Percentiles rank a stretch among this genome's conserved stretches.
Conservation (phyloP, 53 echinoderm and acorn worm genomes). For the Actinopyga echinites region DNA sequence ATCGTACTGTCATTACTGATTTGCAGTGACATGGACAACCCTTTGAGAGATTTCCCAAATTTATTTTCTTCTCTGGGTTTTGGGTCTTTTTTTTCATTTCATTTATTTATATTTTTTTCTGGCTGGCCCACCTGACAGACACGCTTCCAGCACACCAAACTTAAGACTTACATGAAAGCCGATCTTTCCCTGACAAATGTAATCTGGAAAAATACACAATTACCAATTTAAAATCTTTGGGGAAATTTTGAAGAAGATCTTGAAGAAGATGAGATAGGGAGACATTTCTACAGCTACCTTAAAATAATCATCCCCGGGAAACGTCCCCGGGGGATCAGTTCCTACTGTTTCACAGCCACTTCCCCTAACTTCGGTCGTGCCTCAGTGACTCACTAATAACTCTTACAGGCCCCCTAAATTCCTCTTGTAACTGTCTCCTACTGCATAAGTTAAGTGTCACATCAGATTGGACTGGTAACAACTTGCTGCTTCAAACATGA, state of each 20-base stretch:
- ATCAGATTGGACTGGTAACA: not conserved
- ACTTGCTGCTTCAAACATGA: too few species aligned
- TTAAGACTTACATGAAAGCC: not conserved
- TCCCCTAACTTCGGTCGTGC: not conserved
- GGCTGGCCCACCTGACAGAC: too few species aligned
- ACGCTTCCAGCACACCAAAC: too few species aligned
- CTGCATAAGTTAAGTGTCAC: conserved; percentile 33
- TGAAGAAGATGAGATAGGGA: conserved; percentile 2
- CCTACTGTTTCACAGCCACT: too few species aligned
- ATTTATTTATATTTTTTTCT: too few species aligned
- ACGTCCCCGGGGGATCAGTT: not conserved
- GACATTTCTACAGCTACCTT: conserved; percentile 13
- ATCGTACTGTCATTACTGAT: too few species aligned
- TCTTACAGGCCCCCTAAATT: conserved; percentile 26
- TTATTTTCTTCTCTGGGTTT: too few species aligned
- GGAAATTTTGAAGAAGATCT: conserved; percentile 7
- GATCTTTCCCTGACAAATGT: conserved; percentile 13
- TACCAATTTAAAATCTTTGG: conserved; percentile 27
- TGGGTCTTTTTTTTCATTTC: too few species aligned
- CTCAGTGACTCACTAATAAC: conserved; percentile 29
- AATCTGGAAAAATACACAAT: conserved; percentile 37
- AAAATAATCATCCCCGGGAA: conserved; percentile 1
- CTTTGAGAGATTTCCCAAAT: too few species aligned
- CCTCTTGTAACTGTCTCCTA: not conserved
- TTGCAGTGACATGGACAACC: too few species aligned